phyloP scores from a whole-genome alignment of 1,140 invertebrate genomes.

The Ips nitidus region DNA sequence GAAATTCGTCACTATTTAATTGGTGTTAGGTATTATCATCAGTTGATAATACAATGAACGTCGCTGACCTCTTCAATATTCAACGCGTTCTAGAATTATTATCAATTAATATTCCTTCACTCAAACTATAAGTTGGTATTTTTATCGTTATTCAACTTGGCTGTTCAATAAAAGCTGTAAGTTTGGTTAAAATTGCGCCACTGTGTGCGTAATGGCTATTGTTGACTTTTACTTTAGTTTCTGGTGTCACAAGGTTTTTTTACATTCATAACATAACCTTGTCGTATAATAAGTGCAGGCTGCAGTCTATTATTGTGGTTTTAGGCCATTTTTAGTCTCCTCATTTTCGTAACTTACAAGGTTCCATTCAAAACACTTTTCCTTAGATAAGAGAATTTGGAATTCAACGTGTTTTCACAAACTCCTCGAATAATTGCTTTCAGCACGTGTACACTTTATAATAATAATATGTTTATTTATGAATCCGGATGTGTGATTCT shows the following conservation, averaged over 20 bases:
- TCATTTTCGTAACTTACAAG: neutral
- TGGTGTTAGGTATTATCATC: too few species aligned
- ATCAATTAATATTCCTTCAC: too few species aligned
- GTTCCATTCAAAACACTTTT: too few species aligned
- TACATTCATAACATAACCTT: slow-evolving; percentile 22
- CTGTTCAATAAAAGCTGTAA: neutral
- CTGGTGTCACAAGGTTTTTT: slow-evolving; percentile 17
- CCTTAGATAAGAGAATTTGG: too few species aligned
- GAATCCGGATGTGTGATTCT: slow-evolving; percentile 1
- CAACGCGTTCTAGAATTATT: too few species aligned
- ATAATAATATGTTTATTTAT: neutral
- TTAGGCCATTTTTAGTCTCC: slow-evolving; percentile 1
- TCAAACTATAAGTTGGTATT: too few species aligned
- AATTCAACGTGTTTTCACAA: too few species aligned
- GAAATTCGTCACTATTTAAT: too few species aligned
- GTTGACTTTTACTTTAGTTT: slow-evolving; percentile 34
- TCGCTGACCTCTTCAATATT: too few species aligned
- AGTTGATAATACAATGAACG: too few species aligned
- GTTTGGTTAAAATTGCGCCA: slow-evolving; percentile 10
- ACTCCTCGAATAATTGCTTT: neutral
- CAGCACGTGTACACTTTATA: neutral
- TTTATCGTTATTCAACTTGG: too few species aligned
- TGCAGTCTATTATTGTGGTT: slow-evolving; percentile 1
- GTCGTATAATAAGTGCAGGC: slow-evolving; percentile 3
- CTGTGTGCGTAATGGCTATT: slow-evolving; percentile 15